Evolutionary conservation across 37 sponge, comb jelly and placozoan genomes (phyloP), one percentile per base, ranked within the genome.

Genomic region (Oopsacas minuta): DNA sequence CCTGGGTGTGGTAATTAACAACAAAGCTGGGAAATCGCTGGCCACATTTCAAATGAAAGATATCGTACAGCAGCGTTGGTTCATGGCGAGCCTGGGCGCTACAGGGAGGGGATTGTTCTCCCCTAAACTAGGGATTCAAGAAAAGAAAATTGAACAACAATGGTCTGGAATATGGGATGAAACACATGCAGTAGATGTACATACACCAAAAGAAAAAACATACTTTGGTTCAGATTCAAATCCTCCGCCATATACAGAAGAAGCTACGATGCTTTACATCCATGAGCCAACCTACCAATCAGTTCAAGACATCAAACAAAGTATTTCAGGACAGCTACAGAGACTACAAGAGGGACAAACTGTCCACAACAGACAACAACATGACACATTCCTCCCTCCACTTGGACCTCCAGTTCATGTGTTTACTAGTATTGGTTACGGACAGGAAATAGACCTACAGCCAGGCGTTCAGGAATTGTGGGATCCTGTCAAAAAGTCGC

Each of bases 371-470:
- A 83, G 94, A 69, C 85, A 86, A 23, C 86, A 86, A 83, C 89
- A 93, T 37, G 94, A 93, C 83, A 91, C 91, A 17, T 93, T 88
- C 53, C 84, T 84, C 1, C 94, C 91, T 10, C 94, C 94, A 0
- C 75, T 86, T 28, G 94, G 94, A 37, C 94, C 90, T 35, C 89
- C 90, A n/a, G 82, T 87, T 28, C 84, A 91, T 36, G 81, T 83
- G 37, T 91, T 89, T 20, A 69, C 89, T 36, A 93, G 94, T 85
- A 86, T 93, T 23, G 94, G 94, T 25, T 93, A 93, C 84, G 94
- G 94, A 36, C 36, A 82, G 53, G 94, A 93, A 36, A 83, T 93
- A 1, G 94, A 92, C 15, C 87, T 91, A 1, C 23, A 86, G 35
- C 81, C 87, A 51, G 91, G 90, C 0, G 42, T 83, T 23, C 94